Conservation (phyloP, 2,113 vertebrate genomes). For the Todiramphus saurophagus region DNA sequence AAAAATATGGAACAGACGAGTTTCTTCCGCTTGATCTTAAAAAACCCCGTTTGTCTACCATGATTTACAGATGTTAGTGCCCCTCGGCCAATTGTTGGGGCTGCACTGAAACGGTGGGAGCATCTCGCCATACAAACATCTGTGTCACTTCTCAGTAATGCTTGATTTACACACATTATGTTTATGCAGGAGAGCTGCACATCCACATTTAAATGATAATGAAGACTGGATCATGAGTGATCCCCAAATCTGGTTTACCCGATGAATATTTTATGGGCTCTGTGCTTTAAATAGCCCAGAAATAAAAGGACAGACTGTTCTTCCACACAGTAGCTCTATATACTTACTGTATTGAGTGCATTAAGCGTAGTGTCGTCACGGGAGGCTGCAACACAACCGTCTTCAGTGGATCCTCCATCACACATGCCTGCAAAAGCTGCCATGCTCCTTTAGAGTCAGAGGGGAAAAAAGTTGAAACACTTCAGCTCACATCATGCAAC, state of each 20-base stretch:
- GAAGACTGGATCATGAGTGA: neutral
- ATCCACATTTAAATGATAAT: neutral
- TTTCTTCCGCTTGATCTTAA: neutral
- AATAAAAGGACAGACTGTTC: neutral
- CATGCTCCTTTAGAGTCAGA: slow-evolving; percentile 87
- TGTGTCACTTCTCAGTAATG: too few relatives aligned
- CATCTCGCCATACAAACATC: neutral
- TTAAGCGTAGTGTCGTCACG: slow-evolving; percentile 98
- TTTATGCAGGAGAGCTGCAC: neutral
- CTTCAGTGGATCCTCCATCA: slow-evolving; percentile 97
- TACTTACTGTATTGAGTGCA: slow-evolving; percentile 95
- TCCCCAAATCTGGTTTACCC: neutral
- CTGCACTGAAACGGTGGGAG: neutral
- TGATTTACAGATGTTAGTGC: neutral
- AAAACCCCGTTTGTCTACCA: neutral
- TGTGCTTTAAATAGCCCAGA: neutral
- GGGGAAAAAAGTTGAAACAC: neutral
- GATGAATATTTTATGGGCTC: neutral
- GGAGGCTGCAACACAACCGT: slow-evolving; percentile 95
- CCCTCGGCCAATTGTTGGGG: neutral
- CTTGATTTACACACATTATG: neutral
- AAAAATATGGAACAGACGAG: neutral
- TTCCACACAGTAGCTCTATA: neutral
- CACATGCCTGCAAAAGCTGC: slow-evolving; percentile 99
- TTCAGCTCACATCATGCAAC: neutral